Conservation (phyloP, 2,113 vertebrate species). For the Formicarius rufipectus region DNA sequence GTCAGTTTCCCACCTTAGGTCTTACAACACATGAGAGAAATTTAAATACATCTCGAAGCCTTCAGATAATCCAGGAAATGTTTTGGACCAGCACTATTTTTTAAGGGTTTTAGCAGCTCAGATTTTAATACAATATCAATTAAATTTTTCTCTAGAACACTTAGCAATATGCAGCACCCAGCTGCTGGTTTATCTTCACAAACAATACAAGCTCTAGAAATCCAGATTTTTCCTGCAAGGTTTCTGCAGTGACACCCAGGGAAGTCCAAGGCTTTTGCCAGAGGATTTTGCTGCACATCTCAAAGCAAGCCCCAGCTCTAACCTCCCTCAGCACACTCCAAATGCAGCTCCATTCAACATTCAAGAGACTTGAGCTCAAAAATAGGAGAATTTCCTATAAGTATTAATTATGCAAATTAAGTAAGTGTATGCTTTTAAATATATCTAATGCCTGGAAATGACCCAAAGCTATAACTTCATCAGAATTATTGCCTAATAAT, state of each 20-base stretch:
- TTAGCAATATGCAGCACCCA: not conserved
- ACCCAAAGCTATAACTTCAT: not conserved
- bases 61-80: not conserved
- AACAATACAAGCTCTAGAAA: not conserved
- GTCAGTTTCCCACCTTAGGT: not conserved
- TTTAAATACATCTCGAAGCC: not conserved
- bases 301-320: not conserved
- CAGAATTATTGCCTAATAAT: not conserved
- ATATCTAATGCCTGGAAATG: not conserved
- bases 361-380: not conserved
- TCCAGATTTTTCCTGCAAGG: not conserved
- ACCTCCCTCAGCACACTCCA: not conserved
- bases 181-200: not conserved
- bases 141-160: not conserved
- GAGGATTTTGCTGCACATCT: not conserved
- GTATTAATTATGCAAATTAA: slow-evolving; percentile 16
- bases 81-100: not conserved
- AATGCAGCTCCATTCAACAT: not conserved
- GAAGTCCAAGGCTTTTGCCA: not conserved
- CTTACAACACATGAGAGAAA: not conserved
- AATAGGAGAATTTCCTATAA: not conserved
- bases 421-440: not conserved
- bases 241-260: not conserved
- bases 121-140: not conserved
- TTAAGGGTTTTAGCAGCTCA: not conserved